Evolutionary conservation across 2,888 invertebrate species (phyloP).

Genomic region (Atethmia centrago): DNA sequence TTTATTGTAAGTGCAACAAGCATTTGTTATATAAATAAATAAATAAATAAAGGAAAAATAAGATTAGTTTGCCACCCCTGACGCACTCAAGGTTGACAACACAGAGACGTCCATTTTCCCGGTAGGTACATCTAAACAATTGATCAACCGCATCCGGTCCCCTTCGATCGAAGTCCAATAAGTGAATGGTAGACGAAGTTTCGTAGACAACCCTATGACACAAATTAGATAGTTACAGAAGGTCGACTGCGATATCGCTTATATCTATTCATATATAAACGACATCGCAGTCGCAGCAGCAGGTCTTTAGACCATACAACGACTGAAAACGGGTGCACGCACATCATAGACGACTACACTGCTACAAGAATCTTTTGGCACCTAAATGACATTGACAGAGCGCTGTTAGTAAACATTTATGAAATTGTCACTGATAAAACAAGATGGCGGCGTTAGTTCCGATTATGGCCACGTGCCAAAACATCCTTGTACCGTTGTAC

Average conservation of each 20-base stretch:
- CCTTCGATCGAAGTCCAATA: conserved; percentile 56
- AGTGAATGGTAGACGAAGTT: conserved; percentile 52
- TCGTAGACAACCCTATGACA: conserved; percentile 33
- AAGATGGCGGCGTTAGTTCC: not conserved
- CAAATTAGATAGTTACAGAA: not conserved
- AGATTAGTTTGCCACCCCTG: conserved; percentile 37
- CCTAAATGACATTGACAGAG: not conserved
- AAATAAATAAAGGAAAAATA: not conserved
- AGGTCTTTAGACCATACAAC: not conserved
- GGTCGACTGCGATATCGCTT: not conserved
- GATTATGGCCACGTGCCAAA: not conserved
- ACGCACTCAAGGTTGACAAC: conserved; percentile 54
- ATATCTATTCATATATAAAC: too few species aligned
- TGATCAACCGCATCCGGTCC: conserved; percentile 63
- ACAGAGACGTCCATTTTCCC: conserved; percentile 50
- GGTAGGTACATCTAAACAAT: conserved; percentile 59
- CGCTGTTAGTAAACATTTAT: not conserved
- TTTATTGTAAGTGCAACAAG: too few species aligned
- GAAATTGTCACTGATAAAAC: not conserved
- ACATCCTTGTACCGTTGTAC: not conserved
- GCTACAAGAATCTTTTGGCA: not conserved
- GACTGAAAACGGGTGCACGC: not conserved
- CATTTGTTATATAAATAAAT: too few species aligned
- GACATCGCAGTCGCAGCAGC: too few species aligned
- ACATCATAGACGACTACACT: not conserved